Evolutionary conservation across 2,113 vertebrate genomes (phyloP), one percentile per base, ranked within the genome.

Genomic region (Myanophis thanlyinensis): DNA sequence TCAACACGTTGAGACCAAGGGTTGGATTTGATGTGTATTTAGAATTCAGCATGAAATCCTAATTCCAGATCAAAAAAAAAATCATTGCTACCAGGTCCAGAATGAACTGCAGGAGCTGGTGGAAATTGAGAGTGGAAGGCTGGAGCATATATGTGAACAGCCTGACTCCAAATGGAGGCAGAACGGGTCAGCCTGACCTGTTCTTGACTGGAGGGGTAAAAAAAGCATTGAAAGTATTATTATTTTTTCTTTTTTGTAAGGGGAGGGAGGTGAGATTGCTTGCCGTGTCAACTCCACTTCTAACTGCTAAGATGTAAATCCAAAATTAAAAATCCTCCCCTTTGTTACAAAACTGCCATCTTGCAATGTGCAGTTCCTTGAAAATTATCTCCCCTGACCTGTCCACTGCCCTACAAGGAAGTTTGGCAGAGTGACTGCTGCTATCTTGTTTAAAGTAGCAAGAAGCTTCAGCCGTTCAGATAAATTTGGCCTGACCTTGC

Each of bases 371-470:
- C 92, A 85, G 9, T 92, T 91, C 48, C 52, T 20, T 18, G 0
- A 12, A 92, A 89, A 92, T 52, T 47, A 95, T 1, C 20, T 92
- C 92, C 46, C 51, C 3, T 56, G 87, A 0, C 0, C 91, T 90
- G 87, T n/a, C 86, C 56, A 5, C 85, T 87, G 92, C 90, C 88
- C 94, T 44, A 87, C 90, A 89, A 54, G 49, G 85, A 87, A 54
- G 93, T 95, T 90, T 85, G 92, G 90, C 94, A 94, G 56, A 27
- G 92, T 89, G 91, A 85, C 91, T 91, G 48, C 88, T 51, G 90
- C 89, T 94, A 92, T 88, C 89, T 3, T 88, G 88, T 92, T 87
- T 95, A 95, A 95, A 54, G 92, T 95, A 90, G 90, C 89, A 95
- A 92, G 89, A 90, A 93, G 93, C 85, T 93, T 62, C 62, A 0